phyloP scores from a whole-genome alignment of 2,113 vertebrate genomes.

The Brachirus orientalis region DNA sequence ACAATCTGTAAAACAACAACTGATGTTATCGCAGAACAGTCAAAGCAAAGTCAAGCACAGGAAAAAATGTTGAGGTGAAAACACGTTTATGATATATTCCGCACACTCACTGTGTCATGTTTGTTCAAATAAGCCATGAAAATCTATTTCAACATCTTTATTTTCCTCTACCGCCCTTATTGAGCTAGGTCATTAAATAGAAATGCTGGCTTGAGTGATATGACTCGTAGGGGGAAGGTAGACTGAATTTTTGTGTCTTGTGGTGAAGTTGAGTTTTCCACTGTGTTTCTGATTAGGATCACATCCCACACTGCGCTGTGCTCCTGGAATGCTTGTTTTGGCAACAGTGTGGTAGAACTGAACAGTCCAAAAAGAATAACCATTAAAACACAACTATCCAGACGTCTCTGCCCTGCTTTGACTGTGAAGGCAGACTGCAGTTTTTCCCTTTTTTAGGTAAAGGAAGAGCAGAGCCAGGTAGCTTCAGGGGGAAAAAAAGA shows the following conservation, averaged over 20 bases:
- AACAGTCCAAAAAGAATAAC: slow-evolving; percentile 69
- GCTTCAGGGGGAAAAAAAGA: slow-evolving; percentile 17
- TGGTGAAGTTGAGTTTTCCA: slow-evolving; percentile 67
- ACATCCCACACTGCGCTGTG: slow-evolving; percentile 65
- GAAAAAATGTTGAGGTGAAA: neutral
- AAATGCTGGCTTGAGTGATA: slow-evolving; percentile 10
- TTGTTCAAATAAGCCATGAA: neutral
- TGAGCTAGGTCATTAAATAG: slow-evolving; percentile 8
- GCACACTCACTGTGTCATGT: neutral
- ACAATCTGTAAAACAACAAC: no score
- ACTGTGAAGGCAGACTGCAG: slow-evolving; percentile 30
- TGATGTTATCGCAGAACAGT: no score
- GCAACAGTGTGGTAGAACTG: slow-evolving; percentile 61
- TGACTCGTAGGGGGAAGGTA: slow-evolving; percentile 17
- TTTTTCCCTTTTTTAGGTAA: slow-evolving; percentile 81
- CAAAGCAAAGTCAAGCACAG: no score
- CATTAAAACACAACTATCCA: slow-evolving; percentile 67
- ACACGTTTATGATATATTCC: neutral
- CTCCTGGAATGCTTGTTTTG: slow-evolving; percentile 80
- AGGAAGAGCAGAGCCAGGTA: slow-evolving; percentile 58
- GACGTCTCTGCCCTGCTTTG: slow-evolving; percentile 38
- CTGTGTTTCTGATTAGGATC: slow-evolving; percentile 73
- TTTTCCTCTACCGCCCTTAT: neutral
- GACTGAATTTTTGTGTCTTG: slow-evolving; percentile 26
- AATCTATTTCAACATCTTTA: neutral